phyloP scores from a whole-genome alignment of 30 jellyfish, hydroid and myxozoan species.

The Chrysaora quinquecirrha region DNA sequence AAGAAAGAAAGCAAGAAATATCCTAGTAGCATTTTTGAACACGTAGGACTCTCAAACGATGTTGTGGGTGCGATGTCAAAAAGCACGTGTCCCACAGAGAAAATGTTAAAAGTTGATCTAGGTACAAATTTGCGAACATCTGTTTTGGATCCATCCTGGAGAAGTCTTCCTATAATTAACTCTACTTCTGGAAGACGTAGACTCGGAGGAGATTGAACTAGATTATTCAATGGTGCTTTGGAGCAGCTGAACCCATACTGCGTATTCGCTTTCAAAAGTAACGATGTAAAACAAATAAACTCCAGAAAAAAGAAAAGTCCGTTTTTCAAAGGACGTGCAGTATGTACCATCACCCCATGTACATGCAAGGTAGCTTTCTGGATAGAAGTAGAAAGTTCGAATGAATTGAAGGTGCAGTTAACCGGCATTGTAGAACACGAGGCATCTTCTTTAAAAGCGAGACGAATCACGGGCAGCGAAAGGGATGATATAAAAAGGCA shows the following conservation, averaged over 20 bases:
- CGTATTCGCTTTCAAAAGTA: neutral
- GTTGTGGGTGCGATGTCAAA: no score
- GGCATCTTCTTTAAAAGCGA: neutral
- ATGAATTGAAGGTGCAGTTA: neutral
- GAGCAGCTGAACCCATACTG: neutral
- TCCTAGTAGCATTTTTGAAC: no score
- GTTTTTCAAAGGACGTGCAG: neutral
- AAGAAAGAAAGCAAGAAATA: no score
- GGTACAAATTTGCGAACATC: no score
- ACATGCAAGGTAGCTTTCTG: neutral
- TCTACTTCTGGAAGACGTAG: no score
- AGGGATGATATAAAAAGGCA: neutral
- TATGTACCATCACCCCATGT: neutral
- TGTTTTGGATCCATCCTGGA: no score
- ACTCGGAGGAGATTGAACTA: no score
- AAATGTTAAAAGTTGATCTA: no score
- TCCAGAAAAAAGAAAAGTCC: neutral
- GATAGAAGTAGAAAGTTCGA: neutral
- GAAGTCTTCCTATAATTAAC: no score
- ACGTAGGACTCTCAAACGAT: no score
- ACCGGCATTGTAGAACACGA: neutral
- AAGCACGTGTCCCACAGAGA: no score
- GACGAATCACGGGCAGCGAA: conserved; percentile 7
- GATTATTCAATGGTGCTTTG: no score
- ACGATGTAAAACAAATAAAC: neutral